Percentiles rank a stretch among this genome's conserved stretches.
Evolutionary conservation across 1,140 invertebrate species (phyloP).

Genomic region (Acromyrmex heyeri): DNA sequence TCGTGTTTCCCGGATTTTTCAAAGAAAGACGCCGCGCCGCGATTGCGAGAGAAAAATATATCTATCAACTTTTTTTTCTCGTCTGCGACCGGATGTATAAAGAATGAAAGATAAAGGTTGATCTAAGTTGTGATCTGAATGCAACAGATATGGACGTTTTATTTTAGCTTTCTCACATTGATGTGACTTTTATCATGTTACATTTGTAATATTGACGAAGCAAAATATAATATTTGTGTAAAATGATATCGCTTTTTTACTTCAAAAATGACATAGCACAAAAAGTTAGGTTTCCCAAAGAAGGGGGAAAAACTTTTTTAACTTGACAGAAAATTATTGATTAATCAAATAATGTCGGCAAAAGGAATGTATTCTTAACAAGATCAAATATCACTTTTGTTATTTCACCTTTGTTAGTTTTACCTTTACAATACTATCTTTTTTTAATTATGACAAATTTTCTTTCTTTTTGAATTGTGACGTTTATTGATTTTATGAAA

Average conservation of each 20-base stretch:
- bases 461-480: too few relatives aligned
- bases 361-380: too few relatives aligned
- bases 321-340: too few relatives aligned
- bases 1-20: constrained; percentile 44
- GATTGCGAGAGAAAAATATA: constrained; percentile 12
- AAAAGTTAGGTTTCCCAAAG: too few relatives aligned
- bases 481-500: too few relatives aligned
- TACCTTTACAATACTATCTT: too few relatives aligned
- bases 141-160: not conserved
- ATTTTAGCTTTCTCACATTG: not conserved
- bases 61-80: not conserved
- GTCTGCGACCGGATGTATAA: constrained; percentile 14
- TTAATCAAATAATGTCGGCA: too few relatives aligned
- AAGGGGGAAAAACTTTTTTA: too few relatives aligned
- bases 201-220: not conserved
- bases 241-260: not conserved
- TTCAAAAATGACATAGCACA: too few relatives aligned
- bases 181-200: not conserved
- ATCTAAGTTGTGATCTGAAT: not conserved
- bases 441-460: too few relatives aligned
- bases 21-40: not conserved
- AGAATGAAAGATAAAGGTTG: not conserved
- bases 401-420: too few relatives aligned
- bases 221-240: not conserved
- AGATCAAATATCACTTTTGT: too few relatives aligned